A percentile compares a stretch with the other conserved stretches of the same genome.
Evolutionary conservation across 2,797 vertebrate species (phyloP).

Genomic region (Trichosurus vulpecula): DNA sequence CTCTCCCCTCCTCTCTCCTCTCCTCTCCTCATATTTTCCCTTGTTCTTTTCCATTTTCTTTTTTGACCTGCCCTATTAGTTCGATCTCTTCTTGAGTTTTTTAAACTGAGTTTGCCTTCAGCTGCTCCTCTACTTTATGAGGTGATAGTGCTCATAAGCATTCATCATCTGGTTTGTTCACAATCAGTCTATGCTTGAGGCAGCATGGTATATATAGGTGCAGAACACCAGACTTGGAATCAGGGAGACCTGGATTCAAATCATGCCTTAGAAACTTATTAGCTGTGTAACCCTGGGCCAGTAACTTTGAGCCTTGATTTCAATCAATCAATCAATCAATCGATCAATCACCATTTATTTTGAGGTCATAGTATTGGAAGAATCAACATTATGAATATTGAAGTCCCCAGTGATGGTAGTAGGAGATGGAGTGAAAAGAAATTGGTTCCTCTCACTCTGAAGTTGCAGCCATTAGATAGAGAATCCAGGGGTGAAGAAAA

Average conservation of each 20-base stretch:
- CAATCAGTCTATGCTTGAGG: not conserved
- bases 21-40: not conserved
- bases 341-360: not conserved
- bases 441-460: not conserved
- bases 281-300: not conserved
- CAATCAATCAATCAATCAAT: not conserved
- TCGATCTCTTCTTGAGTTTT: not conserved
- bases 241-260: not conserved
- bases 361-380: not conserved
- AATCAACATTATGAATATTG: not conserved
- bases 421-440: not conserved
- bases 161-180: not conserved
- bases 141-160: not conserved
- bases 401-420: not conserved
- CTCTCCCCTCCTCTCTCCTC: no score
- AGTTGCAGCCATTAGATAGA: not conserved
- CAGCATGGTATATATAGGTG: not conserved
- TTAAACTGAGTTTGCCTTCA: not conserved
- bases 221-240: not conserved
- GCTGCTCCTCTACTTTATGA: not conserved
- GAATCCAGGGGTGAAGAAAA: not conserved
- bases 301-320: no score
- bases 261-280: not conserved
- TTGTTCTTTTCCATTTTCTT: not conserved
- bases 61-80: not conserved